Conservation (phyloP, 2,888 invertebrate genomes). For the Epistrophe grossulariae region DNA sequence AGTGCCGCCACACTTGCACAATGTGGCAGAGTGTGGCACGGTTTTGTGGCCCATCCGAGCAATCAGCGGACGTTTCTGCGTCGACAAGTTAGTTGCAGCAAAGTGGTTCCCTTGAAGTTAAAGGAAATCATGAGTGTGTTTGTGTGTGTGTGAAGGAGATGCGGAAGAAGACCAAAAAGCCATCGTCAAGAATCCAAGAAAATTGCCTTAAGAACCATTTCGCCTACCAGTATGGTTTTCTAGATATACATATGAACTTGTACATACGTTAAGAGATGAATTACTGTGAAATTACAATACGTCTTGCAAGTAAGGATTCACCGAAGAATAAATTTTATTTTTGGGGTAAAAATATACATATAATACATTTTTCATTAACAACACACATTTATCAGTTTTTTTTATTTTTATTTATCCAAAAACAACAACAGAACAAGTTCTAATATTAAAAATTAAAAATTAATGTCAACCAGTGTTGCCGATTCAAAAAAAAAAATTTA, state of each 20-base stretch:
- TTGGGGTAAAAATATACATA: no score
- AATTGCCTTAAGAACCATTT: conserved; percentile 44
- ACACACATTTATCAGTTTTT: no score
- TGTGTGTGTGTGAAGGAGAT: background rate
- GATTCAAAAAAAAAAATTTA: no score
- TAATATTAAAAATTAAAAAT: no score
- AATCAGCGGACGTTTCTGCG: conserved; percentile 24
- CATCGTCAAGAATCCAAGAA: conserved; percentile 31
- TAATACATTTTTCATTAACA: no score
- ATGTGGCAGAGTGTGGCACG: background rate
- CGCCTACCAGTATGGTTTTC: background rate
- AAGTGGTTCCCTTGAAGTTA: conserved; percentile 9
- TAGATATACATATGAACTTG: background rate
- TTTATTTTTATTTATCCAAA: no score
- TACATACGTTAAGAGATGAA: background rate
- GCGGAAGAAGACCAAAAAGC: background rate
- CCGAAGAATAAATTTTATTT: no score
- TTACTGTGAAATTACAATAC: conserved; percentile 14
- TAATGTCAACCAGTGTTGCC: no score
- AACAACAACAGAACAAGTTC: no score
- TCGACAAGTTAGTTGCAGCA: conserved; percentile 38
- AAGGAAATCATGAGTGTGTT: background rate
- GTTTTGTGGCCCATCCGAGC: conserved; percentile 5
- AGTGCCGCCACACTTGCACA: conserved; percentile 42
- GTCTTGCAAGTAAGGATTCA: background rate